Percentiles rank a stretch among this genome's conserved stretches.
These are phyloP conservation scores for Jacana jacana DNA, from an alignment of 2,113 vertebrate species.

Conservation along the genomic window DNA sequence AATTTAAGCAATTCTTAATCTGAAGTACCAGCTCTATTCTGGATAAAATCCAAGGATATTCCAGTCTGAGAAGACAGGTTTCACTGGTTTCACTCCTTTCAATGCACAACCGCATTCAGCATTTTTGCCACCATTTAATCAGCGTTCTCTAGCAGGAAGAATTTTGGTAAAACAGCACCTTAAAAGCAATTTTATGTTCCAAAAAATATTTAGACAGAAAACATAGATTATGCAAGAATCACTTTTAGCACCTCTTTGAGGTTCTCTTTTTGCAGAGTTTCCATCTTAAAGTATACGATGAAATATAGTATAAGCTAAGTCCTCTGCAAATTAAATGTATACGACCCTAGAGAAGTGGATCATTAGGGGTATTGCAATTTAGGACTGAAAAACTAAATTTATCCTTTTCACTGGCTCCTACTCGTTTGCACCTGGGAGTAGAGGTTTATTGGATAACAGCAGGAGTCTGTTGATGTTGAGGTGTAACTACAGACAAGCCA, in stretches of 20 bases:
- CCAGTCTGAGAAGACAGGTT: background rate
- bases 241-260: background rate
- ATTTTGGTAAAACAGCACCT: background rate
- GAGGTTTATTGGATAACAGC: background rate
- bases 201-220: background rate
- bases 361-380: background rate
- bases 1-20: background rate
- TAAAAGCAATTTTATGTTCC: background rate
- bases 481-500: background rate
- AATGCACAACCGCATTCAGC: fast-evolving
- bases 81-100: background rate
- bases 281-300: background rate
- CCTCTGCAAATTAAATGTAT: background rate
- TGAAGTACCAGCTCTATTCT: background rate
- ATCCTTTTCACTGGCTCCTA: background rate
- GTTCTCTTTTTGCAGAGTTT: background rate
- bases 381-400: background rate
- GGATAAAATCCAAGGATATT: background rate
- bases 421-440: background rate
- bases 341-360: background rate
- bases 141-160: background rate
- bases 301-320: background rate
- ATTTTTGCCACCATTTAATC: background rate
- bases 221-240: background rate
- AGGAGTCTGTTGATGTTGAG: background rate